phyloP scores from a whole-genome alignment of 2,888 invertebrate species.

The Platyscelio sp. region DNA sequence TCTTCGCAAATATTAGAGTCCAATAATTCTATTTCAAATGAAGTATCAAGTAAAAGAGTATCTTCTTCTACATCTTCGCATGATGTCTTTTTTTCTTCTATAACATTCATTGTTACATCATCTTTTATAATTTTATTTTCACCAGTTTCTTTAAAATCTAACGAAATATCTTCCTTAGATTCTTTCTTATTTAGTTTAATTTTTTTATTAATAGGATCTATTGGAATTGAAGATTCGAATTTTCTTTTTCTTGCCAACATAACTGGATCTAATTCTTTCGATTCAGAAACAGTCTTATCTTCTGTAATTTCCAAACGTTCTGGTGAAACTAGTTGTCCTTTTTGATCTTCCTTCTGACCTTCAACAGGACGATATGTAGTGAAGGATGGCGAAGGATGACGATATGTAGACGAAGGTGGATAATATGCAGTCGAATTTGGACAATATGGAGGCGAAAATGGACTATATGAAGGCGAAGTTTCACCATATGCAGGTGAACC shows the following conservation, averaged over 20 bases:
- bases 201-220: slow-evolving; percentile 86
- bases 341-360: too few species aligned
- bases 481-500: too few species aligned
- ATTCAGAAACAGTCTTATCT: slow-evolving; percentile 30
- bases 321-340: too few species aligned
- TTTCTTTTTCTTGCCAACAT: slow-evolving; percentile 86
- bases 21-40: slow-evolving; percentile 74
- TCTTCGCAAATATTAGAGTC: slow-evolving; percentile 61
- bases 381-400: too few species aligned
- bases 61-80: slow-evolving; percentile 63
- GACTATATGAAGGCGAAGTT: too few species aligned
- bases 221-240: slow-evolving; percentile 86
- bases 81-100: slow-evolving; percentile 39
- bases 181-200: slow-evolving; percentile 82
- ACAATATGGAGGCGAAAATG: too few species aligned
- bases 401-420: too few species aligned
- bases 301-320: slow-evolving; percentile 38
- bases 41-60: slow-evolving; percentile 73
- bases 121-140: slow-evolving; percentile 15
- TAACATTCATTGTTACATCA: neutral
- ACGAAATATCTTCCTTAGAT: neutral
- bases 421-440: too few species aligned
- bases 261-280: slow-evolving; percentile 86
- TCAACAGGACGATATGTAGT: too few species aligned
- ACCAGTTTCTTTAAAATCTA: neutral